Percentiles rank a stretch among this genome's conserved stretches.
phyloP scores from a whole-genome alignment of 2,797 vertebrate genomes.

The Sebastes iracundus region DNA sequence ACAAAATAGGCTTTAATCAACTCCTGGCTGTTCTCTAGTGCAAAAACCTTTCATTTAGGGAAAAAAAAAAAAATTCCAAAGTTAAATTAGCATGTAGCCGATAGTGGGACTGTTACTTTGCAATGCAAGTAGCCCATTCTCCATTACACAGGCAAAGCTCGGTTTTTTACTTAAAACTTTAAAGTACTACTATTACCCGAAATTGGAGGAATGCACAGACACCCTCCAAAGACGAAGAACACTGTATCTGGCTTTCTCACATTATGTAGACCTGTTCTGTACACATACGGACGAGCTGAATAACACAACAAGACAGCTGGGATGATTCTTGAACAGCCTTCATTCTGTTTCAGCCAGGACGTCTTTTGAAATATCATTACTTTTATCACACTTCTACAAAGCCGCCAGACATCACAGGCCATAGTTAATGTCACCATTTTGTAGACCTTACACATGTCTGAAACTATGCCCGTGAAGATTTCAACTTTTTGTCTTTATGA shows the following conservation, averaged over 20 bases:
- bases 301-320: neutral
- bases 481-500: conserved; percentile 43
- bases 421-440: conserved; percentile 43
- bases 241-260: neutral
- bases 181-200: neutral
- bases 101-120: neutral
- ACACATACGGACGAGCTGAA: neutral
- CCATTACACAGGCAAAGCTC: neutral
- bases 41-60: no score
- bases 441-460: conserved; percentile 42
- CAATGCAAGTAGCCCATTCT: neutral
- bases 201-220: neutral
- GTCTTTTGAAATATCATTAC: conserved; percentile 17
- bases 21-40: neutral
- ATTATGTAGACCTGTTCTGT: conserved; percentile 2
- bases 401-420: conserved; percentile 32
- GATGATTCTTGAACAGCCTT: conserved; percentile 10
- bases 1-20: neutral
- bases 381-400: conserved; percentile 31
- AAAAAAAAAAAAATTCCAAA: neutral
- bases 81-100: neutral
- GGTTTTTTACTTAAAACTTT: neutral
- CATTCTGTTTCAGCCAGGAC: neutral
- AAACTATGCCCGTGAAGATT: conserved; percentile 50
- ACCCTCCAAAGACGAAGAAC: neutral